phyloP scores from a whole-genome alignment of 2,113 vertebrate species.

The Pseudorhombus dupliciocellatus region DNA sequence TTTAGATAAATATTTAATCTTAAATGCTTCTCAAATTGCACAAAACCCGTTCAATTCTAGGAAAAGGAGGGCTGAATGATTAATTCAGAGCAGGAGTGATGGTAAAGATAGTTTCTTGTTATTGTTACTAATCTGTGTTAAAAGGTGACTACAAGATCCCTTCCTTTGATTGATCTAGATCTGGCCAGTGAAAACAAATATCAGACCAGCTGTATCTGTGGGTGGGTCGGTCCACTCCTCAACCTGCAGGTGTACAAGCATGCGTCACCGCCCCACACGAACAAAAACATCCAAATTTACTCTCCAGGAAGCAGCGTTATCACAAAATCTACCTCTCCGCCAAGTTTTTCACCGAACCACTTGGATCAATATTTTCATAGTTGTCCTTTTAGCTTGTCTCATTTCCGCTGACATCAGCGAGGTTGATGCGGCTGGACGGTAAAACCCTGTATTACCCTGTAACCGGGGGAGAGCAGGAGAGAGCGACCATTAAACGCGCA shows the following conservation, averaged over 20 bases:
- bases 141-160: not conserved
- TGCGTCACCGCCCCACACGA: not conserved
- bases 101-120: not conserved
- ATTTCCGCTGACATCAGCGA: conserved; percentile 56
- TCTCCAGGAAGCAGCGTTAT: conserved; percentile 24
- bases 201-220: not conserved
- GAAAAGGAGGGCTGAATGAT: not conserved
- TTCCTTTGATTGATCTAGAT: not conserved
- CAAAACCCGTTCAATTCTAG: not conserved
- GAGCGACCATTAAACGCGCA: conserved; percentile 37
- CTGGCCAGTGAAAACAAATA: not conserved
- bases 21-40: not conserved
- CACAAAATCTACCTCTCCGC: conserved; percentile 17
- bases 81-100: not conserved
- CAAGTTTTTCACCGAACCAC: conserved; percentile 28
- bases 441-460: conserved; percentile 55
- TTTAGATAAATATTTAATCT: not conserved
- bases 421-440: conserved; percentile 34
- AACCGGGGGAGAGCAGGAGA: conserved; percentile 20
- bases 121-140: not conserved
- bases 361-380: conserved; percentile 58
- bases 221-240: not conserved
- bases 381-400: conserved; percentile 46
- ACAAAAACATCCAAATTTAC: conserved; percentile 6
- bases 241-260: conserved; percentile 14